A percentile compares a stretch with the other conserved stretches of the same genome.
phyloP scores from a whole-genome alignment of 1,140 invertebrate species.

The Heliconius nattereri region DNA sequence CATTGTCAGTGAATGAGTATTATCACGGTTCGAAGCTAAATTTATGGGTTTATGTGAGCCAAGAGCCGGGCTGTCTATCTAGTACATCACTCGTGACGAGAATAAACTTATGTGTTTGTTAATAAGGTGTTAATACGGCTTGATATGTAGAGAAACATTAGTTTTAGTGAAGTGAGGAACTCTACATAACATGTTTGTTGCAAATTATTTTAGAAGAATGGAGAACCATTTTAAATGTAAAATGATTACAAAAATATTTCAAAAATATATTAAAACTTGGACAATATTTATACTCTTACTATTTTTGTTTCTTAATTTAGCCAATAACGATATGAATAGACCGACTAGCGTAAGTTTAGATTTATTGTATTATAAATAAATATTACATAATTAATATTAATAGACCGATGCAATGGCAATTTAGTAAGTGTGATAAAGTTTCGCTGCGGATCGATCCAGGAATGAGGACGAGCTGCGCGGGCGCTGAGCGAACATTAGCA shows the following conservation, averaged over 20 bases:
- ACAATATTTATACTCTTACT: background rate
- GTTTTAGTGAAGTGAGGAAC: background rate
- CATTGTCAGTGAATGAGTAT: conserved; percentile 59
- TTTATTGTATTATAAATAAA: conserved; percentile 15
- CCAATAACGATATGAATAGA: background rate
- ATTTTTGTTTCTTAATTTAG: background rate
- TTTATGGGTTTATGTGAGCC: conserved; percentile 54
- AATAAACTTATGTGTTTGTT: conserved; percentile 44
- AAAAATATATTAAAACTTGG: background rate
- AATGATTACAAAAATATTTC: background rate
- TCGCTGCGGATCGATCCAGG: conserved; percentile 29
- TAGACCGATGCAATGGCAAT: background rate
- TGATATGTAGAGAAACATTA: background rate
- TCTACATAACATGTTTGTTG: too few species aligned
- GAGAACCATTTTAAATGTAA: too few species aligned
- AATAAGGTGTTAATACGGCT: conserved; percentile 24
- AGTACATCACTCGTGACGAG: conserved; percentile 47
- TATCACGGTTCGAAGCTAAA: conserved; percentile 58
- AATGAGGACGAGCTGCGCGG: conserved; percentile 41
- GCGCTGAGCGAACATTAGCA: conserved; percentile 70
- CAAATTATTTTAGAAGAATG: too few species aligned
- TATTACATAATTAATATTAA: conserved; percentile 3
- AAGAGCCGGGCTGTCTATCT: conserved; percentile 66
- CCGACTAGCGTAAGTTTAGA: background rate
- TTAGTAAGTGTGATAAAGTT: conserved; percentile 8